Conservation (phyloP, 1,140 invertebrate genomes). For the Neocloeon triangulifer region DNA sequence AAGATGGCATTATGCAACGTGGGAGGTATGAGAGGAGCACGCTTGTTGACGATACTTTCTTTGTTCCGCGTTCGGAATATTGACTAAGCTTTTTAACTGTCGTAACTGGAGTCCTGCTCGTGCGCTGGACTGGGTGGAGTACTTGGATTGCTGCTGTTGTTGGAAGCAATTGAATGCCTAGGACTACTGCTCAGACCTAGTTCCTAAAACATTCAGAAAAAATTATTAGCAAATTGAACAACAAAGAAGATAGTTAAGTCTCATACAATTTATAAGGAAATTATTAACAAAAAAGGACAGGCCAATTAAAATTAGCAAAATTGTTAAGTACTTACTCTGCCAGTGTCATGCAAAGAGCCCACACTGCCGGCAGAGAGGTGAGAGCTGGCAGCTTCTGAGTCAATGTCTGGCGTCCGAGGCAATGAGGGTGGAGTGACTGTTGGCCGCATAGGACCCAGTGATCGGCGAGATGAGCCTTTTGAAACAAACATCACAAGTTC, state of each 20-base stretch:
- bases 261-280: constrained; percentile 9
- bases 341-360: constrained; percentile 41
- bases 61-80: no score
- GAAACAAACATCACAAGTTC: constrained; percentile 1
- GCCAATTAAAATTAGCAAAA: background rate
- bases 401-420: constrained; percentile 22
- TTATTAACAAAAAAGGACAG: constrained; percentile 2
- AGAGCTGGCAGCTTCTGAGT: constrained; percentile 23
- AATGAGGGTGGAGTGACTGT: constrained; percentile 25
- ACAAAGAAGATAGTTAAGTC: constrained; percentile 3
- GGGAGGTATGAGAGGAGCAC: no score
- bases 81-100: no score
- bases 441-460: constrained; percentile 24
- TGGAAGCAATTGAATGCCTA: constrained; percentile 54
- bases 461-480: constrained; percentile 14
- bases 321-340: background rate
- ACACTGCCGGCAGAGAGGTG: constrained; percentile 33
- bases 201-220: constrained; percentile 20
- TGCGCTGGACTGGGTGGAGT: constrained; percentile 44
- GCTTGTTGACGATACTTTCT: no score
- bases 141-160: constrained; percentile 56
- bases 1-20: no score
- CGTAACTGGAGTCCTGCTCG: constrained; percentile 46
- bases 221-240: constrained; percentile 8
- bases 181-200: constrained; percentile 30